Evolutionary conservation across 2,888 invertebrate genomes (phyloP).

Genomic region (Hecatera dysodea): DNA sequence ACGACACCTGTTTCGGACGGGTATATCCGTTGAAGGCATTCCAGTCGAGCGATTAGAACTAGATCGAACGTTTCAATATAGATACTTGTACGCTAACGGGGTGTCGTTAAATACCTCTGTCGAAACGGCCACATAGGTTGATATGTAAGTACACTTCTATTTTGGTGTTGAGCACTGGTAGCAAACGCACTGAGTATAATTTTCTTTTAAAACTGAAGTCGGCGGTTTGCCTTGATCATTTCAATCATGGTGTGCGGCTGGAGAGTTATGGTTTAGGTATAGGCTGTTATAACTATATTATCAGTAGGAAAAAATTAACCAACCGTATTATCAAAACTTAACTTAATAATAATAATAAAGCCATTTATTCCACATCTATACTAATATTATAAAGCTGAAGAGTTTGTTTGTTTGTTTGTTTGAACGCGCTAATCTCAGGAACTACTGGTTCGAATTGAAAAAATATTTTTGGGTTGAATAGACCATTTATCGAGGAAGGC

Average conservation of each 20-base stretch:
- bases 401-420: too few relatives aligned
- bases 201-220: slow-evolving; percentile 9
- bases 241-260: not conserved
- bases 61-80: slow-evolving; percentile 48
- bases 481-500: too few relatives aligned
- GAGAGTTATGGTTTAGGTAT: too few relatives aligned
- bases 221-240: slow-evolving; percentile 1
- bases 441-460: too few relatives aligned
- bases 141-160: slow-evolving; percentile 42
- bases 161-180: slow-evolving; percentile 18
- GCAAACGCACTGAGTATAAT: slow-evolving; percentile 18
- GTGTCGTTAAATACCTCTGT: slow-evolving; percentile 52
- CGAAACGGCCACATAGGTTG: slow-evolving; percentile 43
- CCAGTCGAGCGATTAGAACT: slow-evolving; percentile 42
- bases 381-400: too few relatives aligned
- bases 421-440: too few relatives aligned
- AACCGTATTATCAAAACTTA: too few relatives aligned
- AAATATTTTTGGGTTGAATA: too few relatives aligned
- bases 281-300: too few relatives aligned
- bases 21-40: slow-evolving; percentile 47
- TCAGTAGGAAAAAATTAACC: too few relatives aligned
- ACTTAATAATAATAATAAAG: too few relatives aligned
- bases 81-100: slow-evolving; percentile 26
- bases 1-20: slow-evolving; percentile 40
- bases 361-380: too few relatives aligned